phyloP scores from a whole-genome alignment of 2,888 invertebrate genomes.

The Carcina quercana region DNA sequence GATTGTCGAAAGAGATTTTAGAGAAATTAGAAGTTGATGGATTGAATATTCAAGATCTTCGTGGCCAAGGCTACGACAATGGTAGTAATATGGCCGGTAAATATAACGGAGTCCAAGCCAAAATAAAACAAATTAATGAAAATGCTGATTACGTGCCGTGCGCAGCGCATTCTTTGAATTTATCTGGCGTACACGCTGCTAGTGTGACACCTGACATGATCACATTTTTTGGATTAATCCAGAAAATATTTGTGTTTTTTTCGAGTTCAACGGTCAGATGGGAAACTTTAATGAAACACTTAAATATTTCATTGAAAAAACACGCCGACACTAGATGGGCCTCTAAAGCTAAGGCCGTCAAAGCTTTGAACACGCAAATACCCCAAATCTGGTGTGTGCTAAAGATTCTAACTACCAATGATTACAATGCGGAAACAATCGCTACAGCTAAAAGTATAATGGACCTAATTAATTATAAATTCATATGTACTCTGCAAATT shows the following conservation, averaged over 20 bases:
- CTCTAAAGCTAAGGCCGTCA: conserved; percentile 10
- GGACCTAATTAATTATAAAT: conserved; percentile 7
- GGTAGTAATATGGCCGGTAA: conserved; percentile 4
- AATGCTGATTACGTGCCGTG: conserved; percentile 11
- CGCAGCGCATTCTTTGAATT: conserved; percentile 9
- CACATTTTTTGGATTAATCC: conserved; percentile 5
- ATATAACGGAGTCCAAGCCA: conserved; percentile 3
- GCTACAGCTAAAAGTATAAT: conserved; percentile 10
- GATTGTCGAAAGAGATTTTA: conserved; percentile 7
- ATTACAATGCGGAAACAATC: conserved; percentile 11
- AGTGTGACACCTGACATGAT: conserved; percentile 3
- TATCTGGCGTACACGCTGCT: conserved; percentile 9
- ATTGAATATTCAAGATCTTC: conserved; percentile 8
- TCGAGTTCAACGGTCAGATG: conserved; percentile 4
- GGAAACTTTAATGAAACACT: conserved; percentile 6
- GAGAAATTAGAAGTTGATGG: conserved; percentile 7
- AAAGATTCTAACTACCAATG: conserved; percentile 12
- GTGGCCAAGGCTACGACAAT: conserved; percentile 10
- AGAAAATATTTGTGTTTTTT: conserved; percentile 4
- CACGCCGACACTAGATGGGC: conserved; percentile 6
- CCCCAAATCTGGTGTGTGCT: conserved; percentile 14
- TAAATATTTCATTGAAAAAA: conserved; percentile 4
- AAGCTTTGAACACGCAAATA: conserved; percentile 10
- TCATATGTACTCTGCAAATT: conserved; percentile 3
- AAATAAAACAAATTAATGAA: conserved; percentile 9